Evolutionary conservation across 2,797 vertebrate species (phyloP).

Genomic region (Lophotriccus pileatus): DNA sequence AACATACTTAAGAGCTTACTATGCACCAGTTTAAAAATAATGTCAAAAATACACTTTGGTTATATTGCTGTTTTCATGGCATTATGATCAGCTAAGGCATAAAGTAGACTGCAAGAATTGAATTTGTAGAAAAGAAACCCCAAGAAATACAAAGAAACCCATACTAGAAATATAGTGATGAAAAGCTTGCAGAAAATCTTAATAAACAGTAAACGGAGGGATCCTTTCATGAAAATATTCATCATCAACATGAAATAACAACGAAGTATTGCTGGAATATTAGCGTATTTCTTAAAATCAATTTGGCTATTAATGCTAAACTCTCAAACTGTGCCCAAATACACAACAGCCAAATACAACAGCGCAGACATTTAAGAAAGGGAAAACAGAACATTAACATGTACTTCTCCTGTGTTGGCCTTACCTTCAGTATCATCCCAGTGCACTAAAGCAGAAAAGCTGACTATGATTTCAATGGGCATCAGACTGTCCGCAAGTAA

Average conservation of each 20-base stretch:
- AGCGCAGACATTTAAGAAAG: neutral
- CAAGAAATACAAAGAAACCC: neutral
- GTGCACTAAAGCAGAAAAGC: conserved; percentile 84
- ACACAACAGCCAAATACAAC: neutral
- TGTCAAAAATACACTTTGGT: neutral
- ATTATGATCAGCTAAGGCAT: neutral
- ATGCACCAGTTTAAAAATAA: neutral
- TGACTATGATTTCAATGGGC: conserved; percentile 85
- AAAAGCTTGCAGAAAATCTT: neutral
- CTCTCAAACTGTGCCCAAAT: neutral
- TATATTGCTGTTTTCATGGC: neutral
- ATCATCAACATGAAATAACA: neutral
- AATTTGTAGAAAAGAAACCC: neutral
- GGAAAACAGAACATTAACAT: neutral
- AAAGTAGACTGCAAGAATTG: neutral
- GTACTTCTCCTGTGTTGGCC: conserved; percentile 32
- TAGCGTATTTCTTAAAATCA: neutral
- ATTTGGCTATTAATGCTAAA: neutral
- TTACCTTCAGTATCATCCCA: conserved; percentile 80
- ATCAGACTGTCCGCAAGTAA: conserved; percentile 86
- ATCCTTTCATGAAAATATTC: neutral
- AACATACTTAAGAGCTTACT: neutral
- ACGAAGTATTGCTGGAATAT: neutral
- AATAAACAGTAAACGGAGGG: neutral
- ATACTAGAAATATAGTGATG: neutral